Base-by-base conservation (phyloP, 2,113 vertebrate genomes). In the Bostrychus sinensis region DNA sequence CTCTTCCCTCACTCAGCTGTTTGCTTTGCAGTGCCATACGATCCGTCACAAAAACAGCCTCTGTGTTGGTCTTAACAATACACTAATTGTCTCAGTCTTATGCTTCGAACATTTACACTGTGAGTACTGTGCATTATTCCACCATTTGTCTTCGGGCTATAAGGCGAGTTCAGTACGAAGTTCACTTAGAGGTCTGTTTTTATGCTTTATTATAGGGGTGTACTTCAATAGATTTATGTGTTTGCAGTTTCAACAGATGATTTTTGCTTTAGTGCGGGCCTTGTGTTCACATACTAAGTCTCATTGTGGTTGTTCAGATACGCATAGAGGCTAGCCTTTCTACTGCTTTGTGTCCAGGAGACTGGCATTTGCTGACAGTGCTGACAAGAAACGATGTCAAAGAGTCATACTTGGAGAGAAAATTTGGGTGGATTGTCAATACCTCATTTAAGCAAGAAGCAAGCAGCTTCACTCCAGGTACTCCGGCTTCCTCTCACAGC, bases 41-140 rank as follows among this genome's bases (percentile, higher is more conserved):
- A 78, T 78, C 51, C 66, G n/a, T 16, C 6, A 56, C 70, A 66
- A 82, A 66, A 81, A 72, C 60, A 68, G 41, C 22, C 11, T 8
- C 5, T 6, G 11, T 22, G 13, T 25, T 13, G 12, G 20, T 48
- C 20, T 3, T 12, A 23, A 48, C 45, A 48, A 5, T 48, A 48
- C 19, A 22, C 22, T 20, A 25, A 25, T 25, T 22, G 22, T 48
- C 7, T 30, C 3, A 7, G 30, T 32, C 30, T 32, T 32, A 32
- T 32, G 5, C 30, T 32, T 1, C 11, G 22, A 48, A 11, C 22
- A 12, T 48, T 11, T 48, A 5, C 22, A 48, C 43, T 46, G 43
- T 46, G 4, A 38, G 4, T 12, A 13, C 22, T 50, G 43, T 17
- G 23, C 25, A 53, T 46, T 56, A 56, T 61, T 45, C 25, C 45